These are phyloP conservation scores for Salmo trutta DNA, from an alignment of 2,797 vertebrate genomes.

Conservation along the genomic window DNA sequence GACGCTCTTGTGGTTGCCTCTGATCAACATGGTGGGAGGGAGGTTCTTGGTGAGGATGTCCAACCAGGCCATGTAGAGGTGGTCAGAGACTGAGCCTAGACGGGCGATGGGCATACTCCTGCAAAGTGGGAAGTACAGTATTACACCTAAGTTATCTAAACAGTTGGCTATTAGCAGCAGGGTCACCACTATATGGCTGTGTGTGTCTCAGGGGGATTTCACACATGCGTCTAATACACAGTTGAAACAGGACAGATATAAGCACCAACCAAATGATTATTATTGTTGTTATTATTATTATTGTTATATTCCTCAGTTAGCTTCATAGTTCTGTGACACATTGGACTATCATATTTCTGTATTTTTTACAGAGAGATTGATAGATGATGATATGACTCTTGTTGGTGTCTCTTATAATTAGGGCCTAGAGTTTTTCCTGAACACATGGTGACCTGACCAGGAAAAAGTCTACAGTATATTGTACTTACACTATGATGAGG, in stretches of 20 bases:
- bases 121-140: constrained; percentile 22
- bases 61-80: constrained; percentile 97
- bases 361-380: neutral
- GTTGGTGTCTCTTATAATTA: neutral
- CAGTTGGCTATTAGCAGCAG: neutral
- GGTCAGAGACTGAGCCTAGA: constrained; percentile 90
- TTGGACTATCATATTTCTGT: neutral
- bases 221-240: too few relatives aligned
- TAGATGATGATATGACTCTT: neutral
- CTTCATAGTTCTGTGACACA: neutral
- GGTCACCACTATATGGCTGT: neutral
- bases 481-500: constrained; percentile 93
- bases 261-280: too few relatives aligned
- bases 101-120: constrained; percentile 98
- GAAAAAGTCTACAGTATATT: neutral
- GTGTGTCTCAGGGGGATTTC: too few relatives aligned
- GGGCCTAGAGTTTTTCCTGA: neutral
- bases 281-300: too few relatives aligned
- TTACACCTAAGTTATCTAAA: neutral
- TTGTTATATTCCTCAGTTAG: neutral
- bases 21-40: constrained; percentile 89
- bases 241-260: too few relatives aligned
- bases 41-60: constrained; percentile 92
- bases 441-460: neutral
- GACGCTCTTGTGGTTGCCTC: constrained; percentile 98